Evolutionary conservation across 2,888 invertebrate species (phyloP).

Genomic region (Netelia inedita): DNA sequence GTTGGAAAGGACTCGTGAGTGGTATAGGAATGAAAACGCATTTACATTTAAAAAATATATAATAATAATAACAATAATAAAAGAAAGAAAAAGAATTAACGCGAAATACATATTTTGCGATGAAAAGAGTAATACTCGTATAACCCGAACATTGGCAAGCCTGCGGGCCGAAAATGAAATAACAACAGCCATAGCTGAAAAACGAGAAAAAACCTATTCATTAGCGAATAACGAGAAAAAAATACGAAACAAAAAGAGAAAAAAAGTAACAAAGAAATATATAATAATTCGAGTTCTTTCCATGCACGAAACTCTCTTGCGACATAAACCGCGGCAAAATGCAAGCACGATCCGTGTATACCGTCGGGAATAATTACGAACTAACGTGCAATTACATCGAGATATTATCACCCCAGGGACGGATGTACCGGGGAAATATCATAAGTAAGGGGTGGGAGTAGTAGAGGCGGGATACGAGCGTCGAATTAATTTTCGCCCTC

Average conservation of each 20-base stretch:
- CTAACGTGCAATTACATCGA: conserved; percentile 69
- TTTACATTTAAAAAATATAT: background rate
- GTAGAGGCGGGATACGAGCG: conserved; percentile 38
- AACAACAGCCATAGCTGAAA: conserved; percentile 7
- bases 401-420: conserved; percentile 65
- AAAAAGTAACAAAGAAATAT: conserved; percentile 4
- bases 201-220: conserved; percentile 26
- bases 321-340: background rate
- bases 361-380: conserved; percentile 67
- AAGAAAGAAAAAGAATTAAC: background rate
- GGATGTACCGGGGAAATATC: conserved; percentile 56
- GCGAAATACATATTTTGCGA: too few relatives aligned
- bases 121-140: too few relatives aligned
- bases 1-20: background rate
- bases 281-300: conserved; percentile 25
- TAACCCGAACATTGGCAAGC: background rate
- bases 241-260: conserved; percentile 1
- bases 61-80: background rate
- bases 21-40: conserved; percentile 11
- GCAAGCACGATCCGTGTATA: conserved; percentile 22
- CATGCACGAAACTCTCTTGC: conserved; percentile 16
- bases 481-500: conserved; percentile 61
- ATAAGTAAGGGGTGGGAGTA: conserved; percentile 34
- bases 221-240: background rate
- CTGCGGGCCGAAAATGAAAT: conserved; percentile 39